phyloP scores from a whole-genome alignment of 1,140 invertebrate genomes.

The Heliconius hermathena region DNA sequence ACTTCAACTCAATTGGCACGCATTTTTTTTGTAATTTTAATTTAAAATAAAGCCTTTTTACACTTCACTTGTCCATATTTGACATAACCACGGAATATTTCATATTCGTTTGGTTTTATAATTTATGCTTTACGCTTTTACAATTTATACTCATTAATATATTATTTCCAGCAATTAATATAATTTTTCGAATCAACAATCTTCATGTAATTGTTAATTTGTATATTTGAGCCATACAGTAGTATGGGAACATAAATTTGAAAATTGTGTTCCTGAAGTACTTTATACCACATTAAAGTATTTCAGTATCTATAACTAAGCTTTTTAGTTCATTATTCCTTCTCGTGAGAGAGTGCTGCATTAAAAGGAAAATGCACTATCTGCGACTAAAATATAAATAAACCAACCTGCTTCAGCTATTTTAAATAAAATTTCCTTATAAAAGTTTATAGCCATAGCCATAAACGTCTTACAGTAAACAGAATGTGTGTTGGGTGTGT shows the following conservation, averaged over 20 bases:
- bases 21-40: constrained; percentile 14
- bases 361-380: not conserved
- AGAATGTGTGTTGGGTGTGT: not conserved
- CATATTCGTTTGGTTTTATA: not conserved
- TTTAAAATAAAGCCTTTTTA: not conserved
- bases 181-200: not conserved
- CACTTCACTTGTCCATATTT: not conserved
- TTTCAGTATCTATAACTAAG: too few relatives aligned
- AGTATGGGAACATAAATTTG: too few relatives aligned
- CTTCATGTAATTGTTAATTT: not conserved
- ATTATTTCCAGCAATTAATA: not conserved
- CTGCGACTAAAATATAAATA: not conserved
- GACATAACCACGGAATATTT: not conserved
- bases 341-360: too few relatives aligned
- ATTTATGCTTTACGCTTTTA: not conserved
- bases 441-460: not conserved
- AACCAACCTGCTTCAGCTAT: not conserved
- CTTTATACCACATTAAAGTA: too few relatives aligned
- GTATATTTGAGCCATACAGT: not conserved
- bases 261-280: too few relatives aligned
- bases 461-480: constrained; percentile 12
- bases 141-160: not conserved
- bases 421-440: constrained; percentile 1
- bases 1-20: constrained; percentile 39
- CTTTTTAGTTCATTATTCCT: not conserved